Evolutionary conservation across 2,797 vertebrate genomes (phyloP).

Genomic region (Mormyrops attenuatus): DNA sequence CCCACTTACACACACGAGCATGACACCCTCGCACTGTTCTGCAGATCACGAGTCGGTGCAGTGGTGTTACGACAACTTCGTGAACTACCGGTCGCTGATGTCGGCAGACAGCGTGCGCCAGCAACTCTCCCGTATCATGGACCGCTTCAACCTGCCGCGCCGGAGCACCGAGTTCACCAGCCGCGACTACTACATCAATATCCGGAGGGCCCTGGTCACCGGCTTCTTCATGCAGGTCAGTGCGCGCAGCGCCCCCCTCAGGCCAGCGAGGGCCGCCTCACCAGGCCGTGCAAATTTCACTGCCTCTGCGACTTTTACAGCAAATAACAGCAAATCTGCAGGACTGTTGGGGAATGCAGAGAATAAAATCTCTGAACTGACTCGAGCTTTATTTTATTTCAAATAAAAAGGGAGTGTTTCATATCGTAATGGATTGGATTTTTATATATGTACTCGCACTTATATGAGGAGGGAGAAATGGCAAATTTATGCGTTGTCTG

Average conservation of each 20-base stretch:
- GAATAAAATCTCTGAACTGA: slow-evolving; percentile 2
- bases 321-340: background rate
- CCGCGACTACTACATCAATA: slow-evolving; percentile 93
- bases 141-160: slow-evolving; percentile 92
- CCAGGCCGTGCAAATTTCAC: background rate
- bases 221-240: slow-evolving; percentile 96
- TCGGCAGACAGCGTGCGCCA: slow-evolving; percentile 98
- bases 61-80: slow-evolving; percentile 99
- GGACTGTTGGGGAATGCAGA: background rate
- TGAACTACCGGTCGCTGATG: slow-evolving; percentile 99
- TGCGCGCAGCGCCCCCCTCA: background rate
- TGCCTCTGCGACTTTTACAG: background rate
- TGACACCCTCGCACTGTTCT: slow-evolving; percentile 30
- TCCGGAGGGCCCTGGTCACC: slow-evolving; percentile 89
- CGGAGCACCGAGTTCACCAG: slow-evolving; percentile 93
- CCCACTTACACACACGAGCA: background rate
- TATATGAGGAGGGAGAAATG: slow-evolving; percentile 50
- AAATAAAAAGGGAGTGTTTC: background rate
- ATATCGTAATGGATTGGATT: slow-evolving; percentile 24
- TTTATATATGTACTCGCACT: slow-evolving; percentile 34
- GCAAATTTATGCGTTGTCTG: slow-evolving; percentile 50
- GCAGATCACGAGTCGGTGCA: slow-evolving; percentile 97
- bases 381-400: slow-evolving; percentile 23
- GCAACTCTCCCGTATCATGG: slow-evolving; percentile 96
- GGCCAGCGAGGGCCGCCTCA: background rate